phyloP scores from a whole-genome alignment of 1,140 invertebrate genomes.

The Paracyclopina nana region DNA sequence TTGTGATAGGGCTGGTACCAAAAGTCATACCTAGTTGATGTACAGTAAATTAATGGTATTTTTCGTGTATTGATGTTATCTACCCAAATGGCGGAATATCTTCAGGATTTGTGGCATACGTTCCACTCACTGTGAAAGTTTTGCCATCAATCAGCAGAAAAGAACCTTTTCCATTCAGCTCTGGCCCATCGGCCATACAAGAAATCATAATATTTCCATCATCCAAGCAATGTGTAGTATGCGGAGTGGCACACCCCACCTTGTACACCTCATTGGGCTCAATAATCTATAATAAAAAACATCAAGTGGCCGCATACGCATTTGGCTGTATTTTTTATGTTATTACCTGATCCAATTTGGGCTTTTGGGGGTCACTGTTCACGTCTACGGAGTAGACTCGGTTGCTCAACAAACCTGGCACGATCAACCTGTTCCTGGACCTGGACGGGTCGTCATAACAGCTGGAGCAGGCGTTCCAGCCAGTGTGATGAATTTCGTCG shows the following conservation, averaged over 20 bases:
- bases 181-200: conserved; percentile 60
- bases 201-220: conserved; percentile 86
- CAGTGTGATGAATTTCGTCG: conserved; percentile 84
- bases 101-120: conserved; percentile 8
- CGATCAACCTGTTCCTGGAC: conserved; percentile 37
- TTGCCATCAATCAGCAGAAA: conserved; percentile 73
- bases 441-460: conserved; percentile 20
- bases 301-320: no score
- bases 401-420: conserved; percentile 60
- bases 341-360: no score
- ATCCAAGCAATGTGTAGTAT: conserved; percentile 80
- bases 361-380: conserved; percentile 41
- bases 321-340: no score
- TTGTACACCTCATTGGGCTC: conserved; percentile 44
- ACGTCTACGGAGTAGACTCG: conserved; percentile 70
- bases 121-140: conserved; percentile 48
- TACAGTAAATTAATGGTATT: no score
- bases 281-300: conserved; percentile 28
- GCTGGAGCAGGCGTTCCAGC: conserved; percentile 69
- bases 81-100: conserved; percentile 7
- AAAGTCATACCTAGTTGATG: conserved; percentile 40
- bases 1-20: conserved; percentile 94
- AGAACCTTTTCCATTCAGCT: conserved; percentile 44
- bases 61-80: neutral
- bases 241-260: conserved; percentile 54